These are phyloP conservation scores for Monomorium pharaonis DNA, from an alignment of 1,140 invertebrate species.

Conservation along the genomic window DNA sequence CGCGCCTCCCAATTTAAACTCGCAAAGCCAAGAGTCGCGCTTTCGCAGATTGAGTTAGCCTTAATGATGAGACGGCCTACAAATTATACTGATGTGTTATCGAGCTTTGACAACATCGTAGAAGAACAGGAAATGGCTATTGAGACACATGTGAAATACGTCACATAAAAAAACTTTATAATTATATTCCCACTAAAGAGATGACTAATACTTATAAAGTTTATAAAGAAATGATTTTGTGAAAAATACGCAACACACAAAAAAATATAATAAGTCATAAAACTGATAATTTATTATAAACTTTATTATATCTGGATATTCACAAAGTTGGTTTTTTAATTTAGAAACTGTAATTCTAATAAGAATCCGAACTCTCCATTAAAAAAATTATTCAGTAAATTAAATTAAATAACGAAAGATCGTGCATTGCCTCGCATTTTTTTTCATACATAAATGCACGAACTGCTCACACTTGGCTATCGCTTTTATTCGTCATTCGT, in stretches of 20 bases:
- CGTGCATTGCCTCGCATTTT: neutral
- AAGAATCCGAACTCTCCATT: neutral
- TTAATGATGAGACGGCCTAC: constrained; percentile 73
- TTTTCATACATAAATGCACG: constrained; percentile 7
- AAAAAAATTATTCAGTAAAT: neutral
- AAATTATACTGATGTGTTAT: constrained; percentile 68
- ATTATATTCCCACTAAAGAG: neutral
- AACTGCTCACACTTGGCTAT: neutral
- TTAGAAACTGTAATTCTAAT: neutral
- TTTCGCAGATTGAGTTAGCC: constrained; percentile 71
- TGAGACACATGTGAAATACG: neutral
- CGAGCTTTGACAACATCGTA: constrained; percentile 13
- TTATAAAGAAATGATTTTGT: neutral
- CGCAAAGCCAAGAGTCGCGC: constrained; percentile 25
- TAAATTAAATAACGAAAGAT: neutral
- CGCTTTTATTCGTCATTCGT: constrained; percentile 14
- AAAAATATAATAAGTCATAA: no score
- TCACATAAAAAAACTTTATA: neutral
- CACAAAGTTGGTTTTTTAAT: neutral
- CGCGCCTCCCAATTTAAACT: constrained; percentile 48
- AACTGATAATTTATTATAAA: neutral
- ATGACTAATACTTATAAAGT: neutral
- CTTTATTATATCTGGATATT: neutral
- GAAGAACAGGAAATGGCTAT: neutral
- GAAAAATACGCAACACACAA: no score